Base-by-base conservation (phyloP, 2,888 invertebrate species). In the Apodemia hepburni region DNA sequence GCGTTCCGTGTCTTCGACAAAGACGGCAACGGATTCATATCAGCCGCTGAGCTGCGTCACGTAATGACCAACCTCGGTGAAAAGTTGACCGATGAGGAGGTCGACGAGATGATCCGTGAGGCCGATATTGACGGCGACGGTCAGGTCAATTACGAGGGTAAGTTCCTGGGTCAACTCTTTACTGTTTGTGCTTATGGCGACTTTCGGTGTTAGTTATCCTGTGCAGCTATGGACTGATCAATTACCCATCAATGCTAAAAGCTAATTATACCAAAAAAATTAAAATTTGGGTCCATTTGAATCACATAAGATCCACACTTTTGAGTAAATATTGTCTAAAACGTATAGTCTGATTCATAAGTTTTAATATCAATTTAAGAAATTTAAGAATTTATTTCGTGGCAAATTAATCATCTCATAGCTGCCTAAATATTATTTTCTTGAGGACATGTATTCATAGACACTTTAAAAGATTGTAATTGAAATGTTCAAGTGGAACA, bases 11-110 rank as follows among this genome's bases (percentile, higher is more conserved):
- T 98, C 78, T 99, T 99, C 93, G 99, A 99, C 94, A 98, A 99
- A 93, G 99, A 99, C 93, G 98, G 98, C 87, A 99, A 99, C 90
- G 99, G 99, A 78, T 99, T 98, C 94, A 99, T 99, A 92, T 98
- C 98, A 73, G 98, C 98, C 77, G 98, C 98, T 73, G 99, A 99
- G 93, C 94, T 99, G 85, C 97, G 99, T 93, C 98, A 99, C 93
- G 99, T 99, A 73, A 99, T 99, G 99, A 99, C 99, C 93, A 99
- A 99, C 94, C 96, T 99, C 79, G 99, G 99, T 69, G 99, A 99
- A 93, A 99, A 99, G 92, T 95, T 99, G 85, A 99, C 99, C 83
- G 98, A 98, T 93, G 98, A 98, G 92, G 99, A 99, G 92, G 98
- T 99, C 77, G 98, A 99, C 90, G 99, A 99, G 93, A 99, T 99